These are phyloP conservation scores for Syrrhaptes paradoxus DNA, from an alignment of 2,113 vertebrate genomes.

Conservation along the genomic window DNA sequence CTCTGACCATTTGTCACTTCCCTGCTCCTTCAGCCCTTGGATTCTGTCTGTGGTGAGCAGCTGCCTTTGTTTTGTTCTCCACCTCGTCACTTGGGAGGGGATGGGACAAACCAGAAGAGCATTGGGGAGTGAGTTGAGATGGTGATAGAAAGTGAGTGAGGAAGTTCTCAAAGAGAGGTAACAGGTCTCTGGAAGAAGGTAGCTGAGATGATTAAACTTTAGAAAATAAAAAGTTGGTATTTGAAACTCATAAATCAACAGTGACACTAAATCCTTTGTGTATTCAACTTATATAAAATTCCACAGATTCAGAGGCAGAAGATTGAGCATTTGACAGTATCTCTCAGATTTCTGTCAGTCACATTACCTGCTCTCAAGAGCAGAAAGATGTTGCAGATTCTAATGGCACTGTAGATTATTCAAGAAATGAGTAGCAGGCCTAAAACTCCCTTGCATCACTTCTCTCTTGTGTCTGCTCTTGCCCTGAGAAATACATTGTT, in stretches of 20 bases:
- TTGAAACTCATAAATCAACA: not conserved
- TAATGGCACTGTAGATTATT: not conserved
- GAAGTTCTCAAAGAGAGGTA: not conserved
- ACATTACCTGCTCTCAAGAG: not conserved
- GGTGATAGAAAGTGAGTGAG: not conserved
- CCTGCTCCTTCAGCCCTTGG: not conserved
- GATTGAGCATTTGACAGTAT: not conserved
- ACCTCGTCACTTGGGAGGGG: no score
- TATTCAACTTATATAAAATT: not conserved
- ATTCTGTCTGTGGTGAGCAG: not conserved
- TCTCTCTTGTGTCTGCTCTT: not conserved
- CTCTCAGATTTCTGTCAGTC: not conserved
- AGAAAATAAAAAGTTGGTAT: not conserved
- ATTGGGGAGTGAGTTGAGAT: not conserved
- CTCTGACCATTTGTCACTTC: not conserved
- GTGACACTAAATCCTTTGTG: not conserved
- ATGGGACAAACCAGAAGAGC: not conserved
- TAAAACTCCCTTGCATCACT: not conserved
- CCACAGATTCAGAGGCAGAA: not conserved
- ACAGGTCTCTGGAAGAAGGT: not conserved
- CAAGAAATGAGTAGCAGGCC: not conserved
- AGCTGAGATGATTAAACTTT: not conserved
- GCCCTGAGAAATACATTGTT: not conserved
- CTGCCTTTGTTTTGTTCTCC: not conserved
- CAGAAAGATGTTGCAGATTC: not conserved